Conservation (phyloP, 1,140 invertebrate genomes). For the Aphidius gifuensis region DNA sequence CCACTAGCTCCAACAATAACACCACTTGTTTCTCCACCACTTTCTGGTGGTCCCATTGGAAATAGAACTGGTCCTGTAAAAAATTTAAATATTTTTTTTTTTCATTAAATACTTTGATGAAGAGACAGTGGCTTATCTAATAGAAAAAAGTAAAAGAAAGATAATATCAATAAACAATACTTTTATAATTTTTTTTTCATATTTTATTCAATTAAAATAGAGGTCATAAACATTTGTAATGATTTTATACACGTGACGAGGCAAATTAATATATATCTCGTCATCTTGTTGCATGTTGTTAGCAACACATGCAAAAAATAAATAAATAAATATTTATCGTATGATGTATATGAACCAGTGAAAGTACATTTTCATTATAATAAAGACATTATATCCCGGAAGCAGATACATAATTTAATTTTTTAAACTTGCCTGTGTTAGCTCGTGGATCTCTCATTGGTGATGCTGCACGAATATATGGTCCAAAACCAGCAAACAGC, state of each 20-base stretch:
- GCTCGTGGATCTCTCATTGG: slow-evolving; percentile 49
- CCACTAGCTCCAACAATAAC: slow-evolving; percentile 71
- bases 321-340: too few species aligned
- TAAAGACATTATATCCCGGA: slow-evolving; percentile 20
- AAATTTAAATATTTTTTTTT: slow-evolving; percentile 7
- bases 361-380: slow-evolving; percentile 16
- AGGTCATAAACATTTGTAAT: too few species aligned
- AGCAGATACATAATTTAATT: slow-evolving; percentile 13
- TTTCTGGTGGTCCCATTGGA: slow-evolving; percentile 63
- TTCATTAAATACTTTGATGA: not conserved
- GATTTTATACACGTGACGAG: too few species aligned
- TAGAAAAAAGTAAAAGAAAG: not conserved
- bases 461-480: slow-evolving; percentile 33
- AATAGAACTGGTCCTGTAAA: slow-evolving; percentile 68
- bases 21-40: slow-evolving; percentile 64
- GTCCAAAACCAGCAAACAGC: slow-evolving; percentile 45
- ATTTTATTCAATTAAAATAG: too few species aligned
- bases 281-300: too few species aligned
- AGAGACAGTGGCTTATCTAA: not conserved
- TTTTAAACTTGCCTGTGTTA: slow-evolving; percentile 39
- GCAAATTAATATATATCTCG: too few species aligned
- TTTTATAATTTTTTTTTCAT: too few species aligned
- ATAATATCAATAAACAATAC: too few species aligned
- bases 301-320: too few species aligned
- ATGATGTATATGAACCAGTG: slow-evolving; percentile 12